Evolutionary conservation across 2,888 invertebrate species (phyloP).

Genomic region (Andrena camellia): DNA sequence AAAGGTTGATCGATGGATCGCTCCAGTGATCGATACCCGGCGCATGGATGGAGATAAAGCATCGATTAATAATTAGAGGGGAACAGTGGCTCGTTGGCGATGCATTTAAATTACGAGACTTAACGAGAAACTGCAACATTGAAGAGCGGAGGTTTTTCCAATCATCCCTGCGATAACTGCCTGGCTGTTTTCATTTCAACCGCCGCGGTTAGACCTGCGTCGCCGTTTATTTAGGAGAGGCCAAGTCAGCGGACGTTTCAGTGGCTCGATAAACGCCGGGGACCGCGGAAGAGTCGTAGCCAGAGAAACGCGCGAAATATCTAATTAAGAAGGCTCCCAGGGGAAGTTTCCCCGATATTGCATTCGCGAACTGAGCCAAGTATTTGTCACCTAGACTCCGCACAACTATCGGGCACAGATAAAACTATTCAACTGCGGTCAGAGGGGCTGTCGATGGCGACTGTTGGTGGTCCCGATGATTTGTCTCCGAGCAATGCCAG

Average conservation of each 20-base stretch:
- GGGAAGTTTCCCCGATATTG: neutral
- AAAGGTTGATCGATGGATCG: no score
- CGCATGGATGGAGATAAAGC: neutral
- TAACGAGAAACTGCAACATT: conserved; percentile 17
- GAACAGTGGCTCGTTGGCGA: neutral
- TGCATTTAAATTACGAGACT: neutral
- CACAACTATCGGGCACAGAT: conserved; percentile 27
- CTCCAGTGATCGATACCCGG: no score
- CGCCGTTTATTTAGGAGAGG: neutral
- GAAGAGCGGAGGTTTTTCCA: neutral
- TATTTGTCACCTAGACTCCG: conserved; percentile 11
- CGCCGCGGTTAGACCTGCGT: neutral
- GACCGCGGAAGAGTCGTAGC: neutral
- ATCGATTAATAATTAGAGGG: neutral
- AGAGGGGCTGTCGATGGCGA: neutral
- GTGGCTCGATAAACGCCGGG: neutral
- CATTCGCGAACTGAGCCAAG: conserved; percentile 13
- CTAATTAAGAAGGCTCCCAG: conserved; percentile 26
- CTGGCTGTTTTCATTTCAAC: neutral
- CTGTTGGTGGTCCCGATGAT: neutral
- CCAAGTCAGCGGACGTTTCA: neutral
- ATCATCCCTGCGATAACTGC: conserved; percentile 17
- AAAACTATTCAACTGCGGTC: conserved; percentile 37
- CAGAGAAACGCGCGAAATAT: neutral
- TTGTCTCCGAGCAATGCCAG: neutral